Percentiles rank a stretch among this genome's conserved stretches.
phyloP scores from a whole-genome alignment of 2,888 invertebrate species.

The Amiota communis region DNA sequence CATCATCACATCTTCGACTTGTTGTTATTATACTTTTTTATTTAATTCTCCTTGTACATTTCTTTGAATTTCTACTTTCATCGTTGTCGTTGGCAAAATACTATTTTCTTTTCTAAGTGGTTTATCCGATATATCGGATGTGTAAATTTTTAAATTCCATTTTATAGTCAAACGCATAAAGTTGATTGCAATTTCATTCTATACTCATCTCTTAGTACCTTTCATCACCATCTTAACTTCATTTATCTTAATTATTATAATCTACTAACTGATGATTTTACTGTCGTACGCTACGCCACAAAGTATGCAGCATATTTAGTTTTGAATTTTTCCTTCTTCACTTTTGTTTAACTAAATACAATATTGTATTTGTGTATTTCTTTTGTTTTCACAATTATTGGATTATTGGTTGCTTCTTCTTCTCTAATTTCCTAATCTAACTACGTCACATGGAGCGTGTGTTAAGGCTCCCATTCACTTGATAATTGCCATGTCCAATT shows the following conservation, averaged over 20 bases:
- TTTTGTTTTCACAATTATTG: too few relatives aligned
- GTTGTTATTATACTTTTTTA: not conserved
- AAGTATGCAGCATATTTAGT: not conserved
- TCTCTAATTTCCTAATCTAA: not conserved
- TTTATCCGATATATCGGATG: too few relatives aligned
- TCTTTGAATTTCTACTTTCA: not conserved
- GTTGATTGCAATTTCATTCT: constrained; percentile 13
- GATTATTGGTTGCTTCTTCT: too few relatives aligned
- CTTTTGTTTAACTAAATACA: not conserved
- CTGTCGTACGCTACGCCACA: not conserved
- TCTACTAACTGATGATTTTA: not conserved
- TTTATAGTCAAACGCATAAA: not conserved
- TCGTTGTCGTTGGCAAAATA: not conserved
- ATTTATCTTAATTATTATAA: too few relatives aligned
- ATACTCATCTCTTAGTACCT: not conserved
- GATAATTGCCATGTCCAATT: constrained; percentile 12
- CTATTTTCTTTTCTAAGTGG: too few relatives aligned
- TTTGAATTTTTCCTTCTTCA: not conserved
- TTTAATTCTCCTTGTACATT: not conserved
- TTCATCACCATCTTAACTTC: too few relatives aligned
- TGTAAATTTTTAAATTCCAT: constrained; percentile 13
- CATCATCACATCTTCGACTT: not conserved
- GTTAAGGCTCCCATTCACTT: not conserved
- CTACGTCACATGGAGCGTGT: not conserved
- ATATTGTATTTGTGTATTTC: too few relatives aligned